phyloP scores from a whole-genome alignment of 1,140 invertebrate species.

The Caenorhabditis inopinata region DNA sequence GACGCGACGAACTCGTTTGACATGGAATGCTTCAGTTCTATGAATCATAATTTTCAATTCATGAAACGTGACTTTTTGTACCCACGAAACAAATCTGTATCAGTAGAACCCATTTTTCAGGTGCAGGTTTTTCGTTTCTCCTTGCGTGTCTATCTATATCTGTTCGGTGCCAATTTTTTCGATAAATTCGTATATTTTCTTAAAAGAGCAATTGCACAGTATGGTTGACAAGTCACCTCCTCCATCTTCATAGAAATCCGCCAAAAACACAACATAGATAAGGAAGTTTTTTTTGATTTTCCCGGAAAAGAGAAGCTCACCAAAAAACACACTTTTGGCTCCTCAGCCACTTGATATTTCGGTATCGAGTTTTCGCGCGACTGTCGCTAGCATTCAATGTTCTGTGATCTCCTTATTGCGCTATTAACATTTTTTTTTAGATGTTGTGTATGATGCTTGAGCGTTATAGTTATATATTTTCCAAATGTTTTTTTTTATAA shows the following conservation, averaged over 20 bases:
- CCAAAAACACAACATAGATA: no score
- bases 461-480: no score
- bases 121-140: background rate
- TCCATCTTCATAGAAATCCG: no score
- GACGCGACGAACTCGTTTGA: background rate
- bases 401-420: slow-evolving; percentile 4
- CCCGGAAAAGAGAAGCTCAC: background rate
- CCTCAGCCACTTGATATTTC: slow-evolving; percentile 5
- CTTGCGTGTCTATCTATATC: background rate
- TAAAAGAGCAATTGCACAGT: background rate
- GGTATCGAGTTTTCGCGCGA: background rate
- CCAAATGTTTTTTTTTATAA: no score
- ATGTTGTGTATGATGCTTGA: no score
- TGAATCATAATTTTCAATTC: no score
- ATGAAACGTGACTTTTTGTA: no score
- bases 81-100: no score
- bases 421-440: background rate
- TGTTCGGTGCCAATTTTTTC: no score
- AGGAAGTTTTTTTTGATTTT: no score
- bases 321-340: background rate
- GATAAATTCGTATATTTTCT: background rate
- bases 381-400: background rate
- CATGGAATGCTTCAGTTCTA: no score
- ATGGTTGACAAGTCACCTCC: background rate
- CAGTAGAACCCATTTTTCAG: no score